Evolutionary conservation across 2,888 invertebrate species (phyloP), one percentile per base, ranked within the genome.

Genomic region (Elmis aenea): DNA sequence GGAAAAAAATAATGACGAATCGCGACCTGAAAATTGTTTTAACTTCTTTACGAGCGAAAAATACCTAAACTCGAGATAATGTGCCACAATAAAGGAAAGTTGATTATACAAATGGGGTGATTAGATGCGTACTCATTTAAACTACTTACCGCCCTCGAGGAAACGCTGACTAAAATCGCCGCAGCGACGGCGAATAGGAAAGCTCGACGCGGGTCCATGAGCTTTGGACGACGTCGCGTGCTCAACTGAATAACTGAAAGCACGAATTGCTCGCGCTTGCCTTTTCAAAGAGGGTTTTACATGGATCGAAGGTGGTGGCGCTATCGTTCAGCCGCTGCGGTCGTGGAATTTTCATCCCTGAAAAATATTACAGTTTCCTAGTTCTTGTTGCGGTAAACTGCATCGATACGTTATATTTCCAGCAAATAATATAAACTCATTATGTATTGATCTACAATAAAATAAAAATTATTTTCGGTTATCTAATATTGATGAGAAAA

Each of bases 141-240:
- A 9, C 23, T 33, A 45, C 46, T 52, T 38, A 52, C 52, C 43
- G 52, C 52, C 41, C 52, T 43, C 32, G 50, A 46, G 33, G 52
- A 48, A 22, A 36, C 52, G 41, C 42, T 40, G 34, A 42, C 40
- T 12, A 50, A 25, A 24, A 42, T 45, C 29, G 49, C 38, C 34
- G 46, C 38, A 13, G 42, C 41, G 40, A 48, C 33, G 29, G 38
- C 37, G 30, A 36, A 41, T 33, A 50, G 28, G 15, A 39, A 34
- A 10, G 20, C 13, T 33, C 23, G 14, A 30, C 37, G 39, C 34
- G 34, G 34, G 32, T 29, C 40, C 44, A 44, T 44, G 24, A 25
- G 14, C 25, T 9, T 27, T 15, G 18, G 14, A 9, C 25, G 33
- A 26, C 40, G 39, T 44, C 39, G 37, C 44, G 40, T 40, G 40